Evolutionary conservation across 2,888 invertebrate genomes (phyloP), one percentile per base, ranked within the genome.

Genomic region (Sialis fuliginosa): DNA sequence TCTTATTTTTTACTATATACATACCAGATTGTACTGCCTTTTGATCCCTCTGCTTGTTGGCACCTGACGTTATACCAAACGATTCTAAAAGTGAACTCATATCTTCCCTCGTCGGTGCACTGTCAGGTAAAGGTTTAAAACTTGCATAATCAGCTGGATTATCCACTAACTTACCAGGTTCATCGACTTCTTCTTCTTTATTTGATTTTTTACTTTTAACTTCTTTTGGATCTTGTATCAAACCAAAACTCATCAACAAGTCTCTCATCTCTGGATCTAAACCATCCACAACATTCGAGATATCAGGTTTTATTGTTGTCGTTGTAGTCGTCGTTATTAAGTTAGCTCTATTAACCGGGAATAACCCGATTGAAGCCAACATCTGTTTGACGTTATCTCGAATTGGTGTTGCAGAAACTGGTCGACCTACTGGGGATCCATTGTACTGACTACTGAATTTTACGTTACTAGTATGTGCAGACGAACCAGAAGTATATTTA

Each of bases 371-470:
- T 0, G 69, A 64, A 6, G 66, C 65, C 7, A 70, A 52, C 12
- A 64, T 54, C 8, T 65, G 60, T 55, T 64, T 60, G 1, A 69
- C 60, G 45, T 66, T 60, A 39, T 61, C 57, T 13, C 62, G 57
- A 54, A 63, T 62, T 9, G 54, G 53, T n/a, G 54, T 52, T 13
- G 54, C 48, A 6, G 55, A 53, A 6, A 58, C 48, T 45, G 51
- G 33, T 46, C 45, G 33, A 6, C 53, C 54, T 32, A 55, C 53
- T 4, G 57, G 56, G 9, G 60, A 57, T 4, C 66, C 67, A 47
- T 60, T 66, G 50, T 71, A 72, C 10, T 63, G 67, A 56, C 71
- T 65, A 50, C 65, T 66, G 39, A 58, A 66, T 43, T 52, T 12
- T 45, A 12, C 37, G 31, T 41, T 37, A 1, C 33, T 13, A n/a